Evolutionary conservation across 1,140 invertebrate species (phyloP), one percentile per base, ranked within the genome.

Genomic region (Pachypsylla venusta): DNA sequence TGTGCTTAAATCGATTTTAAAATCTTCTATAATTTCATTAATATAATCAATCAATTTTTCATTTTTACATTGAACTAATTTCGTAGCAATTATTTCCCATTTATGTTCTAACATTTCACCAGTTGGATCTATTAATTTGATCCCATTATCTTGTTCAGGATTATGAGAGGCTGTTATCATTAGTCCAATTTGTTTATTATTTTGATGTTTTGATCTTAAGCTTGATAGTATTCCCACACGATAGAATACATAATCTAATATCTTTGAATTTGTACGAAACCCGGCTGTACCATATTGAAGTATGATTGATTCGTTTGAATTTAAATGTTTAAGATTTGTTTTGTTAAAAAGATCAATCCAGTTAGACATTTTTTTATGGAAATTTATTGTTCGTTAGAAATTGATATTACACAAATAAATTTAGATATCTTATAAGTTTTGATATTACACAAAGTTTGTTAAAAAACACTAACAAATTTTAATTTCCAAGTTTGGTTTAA

Each of bases 111-210:
- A 69, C 96, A 99, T 99, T 74, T 97, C 93, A 1, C 97, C 97
- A 65, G 79, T 76, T 1, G 93, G 92, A 73, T 99, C 96, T 55
- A 99, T 81, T 5, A 99, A 71, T 72, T 99, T 99, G 0, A 98
- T 84, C 5, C 97, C 97, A 76, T 99, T 99, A 70, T 99, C 97
- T 1, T 81, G 78, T 68, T 88, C 90, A 26, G 93, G 85, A 74
- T 99, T 99, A 68, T 99, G 97, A 2, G 94, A 98, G 0, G 97
- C 97, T 19, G 97, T 99, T 64, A 99, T 95, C 94, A 99, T 98
- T 1, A 97, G 79, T 30, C 96, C 96, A 69, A 94, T 84, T 19
- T 80, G 77, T 61, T 77, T 79, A 70, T 70, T 89, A 75, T 81
- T 81, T 67, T 84, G 85, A 58, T 73, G 71, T 65, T 85, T 80